phyloP scores from a whole-genome alignment of 2,113 vertebrate species.

The Hyla sarda region DNA sequence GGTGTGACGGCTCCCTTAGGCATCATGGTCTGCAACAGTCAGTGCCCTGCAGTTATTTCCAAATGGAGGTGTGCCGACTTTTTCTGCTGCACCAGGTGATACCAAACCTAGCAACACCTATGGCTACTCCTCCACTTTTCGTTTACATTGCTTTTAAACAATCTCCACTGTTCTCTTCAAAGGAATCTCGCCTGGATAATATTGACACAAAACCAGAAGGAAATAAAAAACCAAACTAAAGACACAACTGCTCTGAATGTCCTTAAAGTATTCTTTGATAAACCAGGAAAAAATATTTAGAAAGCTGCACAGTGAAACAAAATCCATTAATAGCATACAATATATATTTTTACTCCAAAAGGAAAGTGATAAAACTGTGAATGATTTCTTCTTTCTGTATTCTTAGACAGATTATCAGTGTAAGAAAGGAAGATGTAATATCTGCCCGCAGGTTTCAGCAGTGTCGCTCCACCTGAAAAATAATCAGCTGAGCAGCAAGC shows the following conservation, averaged over 20 bases:
- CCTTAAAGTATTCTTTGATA: neutral
- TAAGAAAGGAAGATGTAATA: constrained; percentile 35
- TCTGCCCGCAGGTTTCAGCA: constrained; percentile 34
- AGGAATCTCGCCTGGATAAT: neutral
- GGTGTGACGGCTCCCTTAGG: too few species aligned
- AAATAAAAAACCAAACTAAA: neutral
- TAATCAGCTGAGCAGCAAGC: constrained; percentile 46
- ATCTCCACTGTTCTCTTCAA: too few species aligned
- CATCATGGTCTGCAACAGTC: too few species aligned
- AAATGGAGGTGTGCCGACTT: too few species aligned
- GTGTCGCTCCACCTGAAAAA: constrained; percentile 33
- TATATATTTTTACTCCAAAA: constrained; percentile 31
- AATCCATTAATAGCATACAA: constrained; percentile 12
- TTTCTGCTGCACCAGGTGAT: too few species aligned
- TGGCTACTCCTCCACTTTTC: too few species aligned
- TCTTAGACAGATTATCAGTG: constrained; percentile 21
- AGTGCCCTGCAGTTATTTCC: too few species aligned
- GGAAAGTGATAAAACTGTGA: constrained; percentile 42
- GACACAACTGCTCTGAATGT: neutral
- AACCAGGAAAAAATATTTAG: neutral
- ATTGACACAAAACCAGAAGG: neutral
- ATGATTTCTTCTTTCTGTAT: constrained; percentile 32
- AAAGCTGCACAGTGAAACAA: neutral
- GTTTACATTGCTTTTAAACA: too few species aligned
- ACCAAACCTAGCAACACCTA: too few species aligned